Conservation (phyloP, 2,113 vertebrate genomes). For the Psittacara wagleri region DNA sequence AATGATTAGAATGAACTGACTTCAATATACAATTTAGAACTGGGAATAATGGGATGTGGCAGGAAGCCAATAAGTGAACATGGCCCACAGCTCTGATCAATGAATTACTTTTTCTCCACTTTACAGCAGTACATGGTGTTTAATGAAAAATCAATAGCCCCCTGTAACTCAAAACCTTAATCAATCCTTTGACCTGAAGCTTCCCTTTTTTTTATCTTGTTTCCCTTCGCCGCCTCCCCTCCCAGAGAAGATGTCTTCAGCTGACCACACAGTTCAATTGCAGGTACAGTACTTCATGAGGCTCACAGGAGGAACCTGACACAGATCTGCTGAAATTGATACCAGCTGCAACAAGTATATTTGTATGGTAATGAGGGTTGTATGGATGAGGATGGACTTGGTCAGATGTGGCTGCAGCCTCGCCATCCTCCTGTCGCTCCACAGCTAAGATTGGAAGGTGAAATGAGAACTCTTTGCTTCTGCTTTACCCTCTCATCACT, state of each 20-base stretch:
- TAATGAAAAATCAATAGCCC: slow-evolving; percentile 96
- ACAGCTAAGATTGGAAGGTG: background rate
- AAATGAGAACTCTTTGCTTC: background rate
- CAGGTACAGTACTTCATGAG: slow-evolving; percentile 17
- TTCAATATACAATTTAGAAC: slow-evolving; percentile 83
- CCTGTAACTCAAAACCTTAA: slow-evolving; percentile 76
- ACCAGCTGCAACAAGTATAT: background rate
- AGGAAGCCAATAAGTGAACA: slow-evolving; percentile 89
- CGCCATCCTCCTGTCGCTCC: background rate
- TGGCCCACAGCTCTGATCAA: slow-evolving; percentile 82
- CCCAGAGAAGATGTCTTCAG: slow-evolving; percentile 3
- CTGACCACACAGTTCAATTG: slow-evolving; percentile 38
- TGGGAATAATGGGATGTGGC: slow-evolving; percentile 83
- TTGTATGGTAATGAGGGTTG: background rate
- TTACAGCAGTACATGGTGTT: slow-evolving; percentile 68
- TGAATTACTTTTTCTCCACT: slow-evolving; percentile 83
- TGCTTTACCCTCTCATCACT: background rate
- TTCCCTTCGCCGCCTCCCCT: background rate
- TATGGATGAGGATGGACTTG: background rate
- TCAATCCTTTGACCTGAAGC: slow-evolving; percentile 79
- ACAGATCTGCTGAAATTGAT: background rate
- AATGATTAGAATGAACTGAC: slow-evolving; percentile 79
- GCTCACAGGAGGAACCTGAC: slow-evolving; percentile 10
- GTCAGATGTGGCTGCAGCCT: background rate
- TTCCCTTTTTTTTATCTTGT: slow-evolving; percentile 45